Evolutionary conservation across 2,113 vertebrate species (phyloP).

Genomic region (Cyanistes caeruleus): DNA sequence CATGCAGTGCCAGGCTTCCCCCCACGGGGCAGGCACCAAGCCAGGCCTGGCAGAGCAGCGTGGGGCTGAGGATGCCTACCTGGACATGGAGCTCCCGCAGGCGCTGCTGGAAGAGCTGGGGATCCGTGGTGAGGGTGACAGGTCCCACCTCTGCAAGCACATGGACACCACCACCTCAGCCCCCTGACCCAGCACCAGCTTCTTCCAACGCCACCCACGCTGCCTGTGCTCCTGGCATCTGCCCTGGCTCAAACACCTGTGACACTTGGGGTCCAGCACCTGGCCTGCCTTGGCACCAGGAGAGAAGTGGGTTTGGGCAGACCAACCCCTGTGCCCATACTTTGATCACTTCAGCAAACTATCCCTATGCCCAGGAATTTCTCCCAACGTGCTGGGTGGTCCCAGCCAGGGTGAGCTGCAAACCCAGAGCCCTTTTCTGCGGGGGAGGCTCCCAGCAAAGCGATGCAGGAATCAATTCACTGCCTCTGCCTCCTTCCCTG

Average conservation of each 20-base stretch:
- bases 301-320: fast-evolving
- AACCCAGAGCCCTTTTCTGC: background rate
- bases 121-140: slow-evolving; percentile 86
- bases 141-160: slow-evolving; percentile 86
- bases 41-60: fast-evolving
- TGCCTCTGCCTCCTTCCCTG: background rate
- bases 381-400: fast-evolving
- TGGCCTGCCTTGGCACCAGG: background rate
- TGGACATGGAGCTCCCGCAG: slow-evolving; percentile 91
- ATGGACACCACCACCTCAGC: background rate
- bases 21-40: fast-evolving
- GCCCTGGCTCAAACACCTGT: fast-evolving
- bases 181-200: background rate
- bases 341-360: background rate
- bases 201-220: fast-evolving
- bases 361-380: background rate
- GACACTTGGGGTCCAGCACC: fast-evolving
- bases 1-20: background rate
- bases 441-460: background rate
- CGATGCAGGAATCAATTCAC: background rate
- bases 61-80: slow-evolving; percentile 63
- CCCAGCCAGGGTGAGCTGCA: background rate
- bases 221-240: fast-evolving
- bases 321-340: background rate
- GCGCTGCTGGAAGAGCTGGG: slow-evolving; percentile 86